Percentiles rank a stretch among this genome's conserved stretches.
These are phyloP conservation scores for Grantiella picta DNA, from an alignment of 2,113 vertebrate genomes.

Conservation along the genomic window DNA sequence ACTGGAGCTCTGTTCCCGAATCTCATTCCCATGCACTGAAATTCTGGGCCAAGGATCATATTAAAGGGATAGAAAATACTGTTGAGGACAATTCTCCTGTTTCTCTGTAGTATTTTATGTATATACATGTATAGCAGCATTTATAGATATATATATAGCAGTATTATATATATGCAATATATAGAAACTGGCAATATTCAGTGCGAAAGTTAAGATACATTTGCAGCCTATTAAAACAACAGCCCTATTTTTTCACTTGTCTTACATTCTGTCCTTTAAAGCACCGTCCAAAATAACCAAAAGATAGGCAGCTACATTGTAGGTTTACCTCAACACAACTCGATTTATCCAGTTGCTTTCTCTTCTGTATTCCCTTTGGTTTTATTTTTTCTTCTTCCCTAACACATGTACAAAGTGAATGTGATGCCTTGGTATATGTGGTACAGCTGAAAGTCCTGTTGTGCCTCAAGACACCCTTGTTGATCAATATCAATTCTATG, in stretches of 20 bases:
- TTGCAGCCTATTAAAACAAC: neutral
- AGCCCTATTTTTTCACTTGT: neutral
- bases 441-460: conserved; percentile 12
- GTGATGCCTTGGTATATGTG: neutral
- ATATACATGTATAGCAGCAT: neutral
- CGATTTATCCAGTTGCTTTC: neutral
- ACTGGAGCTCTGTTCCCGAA: neutral
- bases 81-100: neutral
- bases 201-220: neutral
- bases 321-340: neutral
- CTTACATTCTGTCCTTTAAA: neutral
- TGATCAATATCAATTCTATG: conserved; percentile 56
- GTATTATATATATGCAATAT: neutral
- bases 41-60: neutral
- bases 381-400: neutral
- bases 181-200: neutral
- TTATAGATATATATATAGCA: neutral
- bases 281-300: neutral
- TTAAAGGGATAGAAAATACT: neutral
- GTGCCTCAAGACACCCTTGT: conserved; percentile 38
- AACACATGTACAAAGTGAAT: neutral
- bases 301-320: neutral
- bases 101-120: neutral
- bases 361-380: neutral
- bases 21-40: neutral